phyloP scores from a whole-genome alignment of 1,140 invertebrate genomes.

The Nasonia giraulti region DNA sequence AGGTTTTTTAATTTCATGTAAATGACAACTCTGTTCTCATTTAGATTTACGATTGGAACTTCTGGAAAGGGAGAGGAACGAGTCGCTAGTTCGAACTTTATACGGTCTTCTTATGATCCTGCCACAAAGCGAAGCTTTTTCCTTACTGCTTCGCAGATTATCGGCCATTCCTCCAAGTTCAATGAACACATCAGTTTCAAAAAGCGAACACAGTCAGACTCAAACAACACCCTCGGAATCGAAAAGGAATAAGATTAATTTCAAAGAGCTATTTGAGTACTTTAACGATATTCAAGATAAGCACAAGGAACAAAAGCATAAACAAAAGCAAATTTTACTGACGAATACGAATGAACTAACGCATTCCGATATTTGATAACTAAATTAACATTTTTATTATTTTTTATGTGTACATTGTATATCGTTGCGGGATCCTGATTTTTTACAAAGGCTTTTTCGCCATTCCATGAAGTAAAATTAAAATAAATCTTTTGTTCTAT shows the following conservation, averaged over 20 bases:
- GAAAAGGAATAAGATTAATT: slow-evolving; percentile 75
- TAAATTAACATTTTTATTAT: slow-evolving; percentile 41
- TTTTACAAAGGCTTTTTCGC: slow-evolving; percentile 7
- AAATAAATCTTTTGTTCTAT: slow-evolving; percentile 28
- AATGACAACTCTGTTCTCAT: slow-evolving; percentile 57
- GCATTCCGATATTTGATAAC: slow-evolving; percentile 35
- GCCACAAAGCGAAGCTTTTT: slow-evolving; percentile 97
- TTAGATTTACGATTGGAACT: slow-evolving; percentile 93
- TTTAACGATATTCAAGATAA: slow-evolving; percentile 80
- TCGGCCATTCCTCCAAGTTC: slow-evolving; percentile 87
- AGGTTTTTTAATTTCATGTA: neutral
- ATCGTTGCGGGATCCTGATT: neutral
- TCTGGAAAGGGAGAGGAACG: slow-evolving; percentile 86
- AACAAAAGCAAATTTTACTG: slow-evolving; percentile 64
- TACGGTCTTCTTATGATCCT: slow-evolving; percentile 98
- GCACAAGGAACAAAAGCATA: slow-evolving; percentile 78
- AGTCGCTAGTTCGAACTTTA: slow-evolving; percentile 89
- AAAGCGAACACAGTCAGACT: slow-evolving; percentile 43
- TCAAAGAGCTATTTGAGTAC: slow-evolving; percentile 78
- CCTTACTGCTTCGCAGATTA: slow-evolving; percentile 88
- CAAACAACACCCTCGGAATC: slow-evolving; percentile 51
- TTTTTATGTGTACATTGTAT: slow-evolving; percentile 12
- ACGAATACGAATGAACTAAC: slow-evolving; percentile 25
- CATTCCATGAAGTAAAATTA: slow-evolving; percentile 26
- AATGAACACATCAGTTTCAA: slow-evolving; percentile 55